These are phyloP conservation scores for Crioceris asparagi DNA, from an alignment of 2,888 invertebrate species.

Conservation along the genomic window DNA sequence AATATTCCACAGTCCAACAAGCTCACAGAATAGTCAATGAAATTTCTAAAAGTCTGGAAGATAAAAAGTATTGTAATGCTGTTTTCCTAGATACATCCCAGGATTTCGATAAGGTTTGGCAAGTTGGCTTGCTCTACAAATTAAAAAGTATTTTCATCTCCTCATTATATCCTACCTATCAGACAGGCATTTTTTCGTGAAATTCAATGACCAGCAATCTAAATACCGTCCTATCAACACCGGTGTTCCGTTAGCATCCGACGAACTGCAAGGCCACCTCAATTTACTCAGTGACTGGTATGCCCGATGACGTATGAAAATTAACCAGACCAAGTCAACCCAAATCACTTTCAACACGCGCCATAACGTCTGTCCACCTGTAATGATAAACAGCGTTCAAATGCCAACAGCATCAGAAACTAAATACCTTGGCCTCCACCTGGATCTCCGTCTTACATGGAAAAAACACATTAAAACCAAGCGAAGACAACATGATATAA, in stretches of 20 bases:
- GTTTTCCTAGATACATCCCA: background rate
- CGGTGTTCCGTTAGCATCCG: background rate
- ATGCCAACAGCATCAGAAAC: too few species aligned
- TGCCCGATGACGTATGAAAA: background rate
- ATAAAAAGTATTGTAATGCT: conserved; percentile 1
- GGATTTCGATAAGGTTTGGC: background rate
- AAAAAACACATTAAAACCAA: conserved; percentile 2
- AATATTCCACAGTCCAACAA: too few species aligned
- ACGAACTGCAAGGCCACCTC: too few species aligned
- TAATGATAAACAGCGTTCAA: conserved; percentile 1
- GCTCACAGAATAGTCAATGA: conserved; percentile 6
- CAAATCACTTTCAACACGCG: conserved; percentile 4
- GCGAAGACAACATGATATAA: background rate
- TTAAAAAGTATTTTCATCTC: too few species aligned
- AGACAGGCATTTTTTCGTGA: background rate
- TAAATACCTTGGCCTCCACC: too few species aligned
- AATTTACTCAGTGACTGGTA: too few species aligned
- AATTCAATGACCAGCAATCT: conserved; percentile 8
- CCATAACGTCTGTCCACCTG: background rate
- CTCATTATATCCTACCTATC: too few species aligned
- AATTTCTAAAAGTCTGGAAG: conserved; percentile 1
- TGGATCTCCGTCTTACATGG: conserved; percentile 1
- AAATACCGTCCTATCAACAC: background rate
- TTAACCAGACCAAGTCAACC: conserved; percentile 3
- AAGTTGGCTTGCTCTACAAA: too few species aligned